Evolutionary conservation across 2,113 vertebrate genomes (phyloP), one percentile per base, ranked within the genome.

Genomic region (Pardalotus punctatus): DNA sequence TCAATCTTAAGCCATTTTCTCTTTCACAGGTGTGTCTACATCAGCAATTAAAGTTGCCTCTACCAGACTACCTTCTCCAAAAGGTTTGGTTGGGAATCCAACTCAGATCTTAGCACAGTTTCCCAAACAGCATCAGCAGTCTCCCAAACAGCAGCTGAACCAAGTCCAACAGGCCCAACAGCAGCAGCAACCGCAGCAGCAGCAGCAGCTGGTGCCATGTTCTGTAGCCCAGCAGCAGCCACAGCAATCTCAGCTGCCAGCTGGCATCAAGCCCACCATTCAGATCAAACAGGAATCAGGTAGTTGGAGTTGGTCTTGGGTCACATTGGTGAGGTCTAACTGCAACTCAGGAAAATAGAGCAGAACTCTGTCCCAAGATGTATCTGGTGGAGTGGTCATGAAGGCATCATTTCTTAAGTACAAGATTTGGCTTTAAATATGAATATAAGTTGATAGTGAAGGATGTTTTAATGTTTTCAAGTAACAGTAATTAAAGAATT

Each of bases 211-310:
- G 73, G 81, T 96, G 14, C 98, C 98, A 17, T 96, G 97, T 58
- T 96, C 98, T 20, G 94, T 81, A 12, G 92, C 98, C 53, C 77
- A 98, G 25, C 86, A 96, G 67, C 97, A 97, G 81, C 97, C 96
- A 8, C 98, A 98, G 95, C 98, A 97, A 15, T 94, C 98, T 84
- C 96, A 97, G 88, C 90, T 98, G 76, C 97, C 98, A 3, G 97
- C 98, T 12, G 98, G 98, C 51, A 96, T 98, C 93, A 99, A 99
- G 89, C 99, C 99, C 95, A 99, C 99, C 96, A 99, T 99, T 80
- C 99, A 99, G 97, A 99, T 99, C 97, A 99, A 99, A 89, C 99
- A 99, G 74, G 99, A 99, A 97, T 99, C 99, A 78, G 99, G 99
- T 99, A 98, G 97, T 93, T 74, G 86, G 77, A 57, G 82, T 70